Base-by-base conservation (phyloP, 2,888 invertebrate genomes). In the Antheraea assamensis region DNA sequence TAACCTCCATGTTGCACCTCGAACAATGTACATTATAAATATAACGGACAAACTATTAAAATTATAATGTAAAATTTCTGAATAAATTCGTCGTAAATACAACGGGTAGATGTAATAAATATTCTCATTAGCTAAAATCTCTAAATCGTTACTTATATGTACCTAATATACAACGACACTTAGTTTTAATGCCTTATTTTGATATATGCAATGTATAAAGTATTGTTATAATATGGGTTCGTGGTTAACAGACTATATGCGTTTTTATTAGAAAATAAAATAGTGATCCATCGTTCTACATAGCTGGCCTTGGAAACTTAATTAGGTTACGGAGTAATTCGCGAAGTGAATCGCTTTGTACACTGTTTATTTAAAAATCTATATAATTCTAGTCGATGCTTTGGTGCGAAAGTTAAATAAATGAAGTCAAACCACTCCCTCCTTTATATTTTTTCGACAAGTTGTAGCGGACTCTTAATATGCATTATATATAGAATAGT, bases 371-470 rank as follows among this genome's bases (percentile, higher is more conserved):
- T 64, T 17, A 17, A 30, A 27, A 64, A 58, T 42, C 1, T 42
- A 61, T 30, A 30, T 64, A 64, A 64, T 64, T 64, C 61, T 64
- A 64, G 61, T 64, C 61, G 61, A 64, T 30, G 61, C 61, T 64
- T 64, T 64, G 61, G 61, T 64, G 61, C 61, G 27, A 64, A 27
- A 64, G 61, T 64, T 30, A 64, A 64, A 64, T 64, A 64, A 64
- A 64, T 30, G 30, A 30, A 64, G 30, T 64, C 17, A 64, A 27
- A 64, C 17, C 61, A 30, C 61, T 64, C 27, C 61, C 27, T 64
- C 27, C 27, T 27, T 61, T 27, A 30, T 64, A 64, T 64, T 64
- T 64, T 30, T 30, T 30, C n/a, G 61, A 4, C 61, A 61, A 61
- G 61, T 61, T 61, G 13, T 64, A 64, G 15, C 17, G 61, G 61